phyloP scores from a whole-genome alignment of 1,140 invertebrate species.

The Campoletis sonorensis region DNA sequence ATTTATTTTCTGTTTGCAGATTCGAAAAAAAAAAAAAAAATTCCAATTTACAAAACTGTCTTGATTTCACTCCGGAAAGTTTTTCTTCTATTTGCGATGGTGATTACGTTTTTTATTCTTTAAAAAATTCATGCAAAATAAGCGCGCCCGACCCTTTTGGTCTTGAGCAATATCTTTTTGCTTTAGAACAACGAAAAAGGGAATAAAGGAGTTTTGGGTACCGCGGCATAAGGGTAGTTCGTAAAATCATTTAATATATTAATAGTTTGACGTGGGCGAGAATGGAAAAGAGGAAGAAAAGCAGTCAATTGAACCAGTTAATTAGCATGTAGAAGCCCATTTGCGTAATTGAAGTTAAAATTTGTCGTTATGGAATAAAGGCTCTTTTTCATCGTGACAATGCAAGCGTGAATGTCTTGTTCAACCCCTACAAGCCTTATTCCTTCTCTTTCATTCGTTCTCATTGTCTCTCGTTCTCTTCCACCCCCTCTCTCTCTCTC shows the following conservation, averaged over 20 bases:
- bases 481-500: too few relatives aligned
- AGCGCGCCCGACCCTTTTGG: too few relatives aligned
- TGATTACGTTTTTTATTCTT: too few relatives aligned
- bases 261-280: not conserved
- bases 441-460: not conserved
- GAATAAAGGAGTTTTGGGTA: not conserved
- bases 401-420: conserved; percentile 23
- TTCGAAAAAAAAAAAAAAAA: too few relatives aligned
- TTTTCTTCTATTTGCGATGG: too few relatives aligned
- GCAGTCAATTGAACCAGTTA: conserved; percentile 34
- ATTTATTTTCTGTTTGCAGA: not conserved
- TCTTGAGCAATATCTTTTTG: too few relatives aligned
- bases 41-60: too few relatives aligned
- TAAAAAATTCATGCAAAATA: too few relatives aligned
- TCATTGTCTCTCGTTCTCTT: not conserved
- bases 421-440: conserved; percentile 2
- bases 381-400: conserved; percentile 21
- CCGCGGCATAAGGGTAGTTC: not conserved
- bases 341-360: conserved; percentile 34
- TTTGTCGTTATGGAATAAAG: conserved; percentile 15
- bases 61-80: too few relatives aligned
- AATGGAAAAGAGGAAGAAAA: not conserved
- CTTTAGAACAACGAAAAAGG: too few relatives aligned
- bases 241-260: not conserved
- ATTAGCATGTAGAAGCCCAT: not conserved